These are phyloP conservation scores for Rachycentron canadum DNA, from an alignment of 2,797 vertebrate species.

Conservation along the genomic window DNA sequence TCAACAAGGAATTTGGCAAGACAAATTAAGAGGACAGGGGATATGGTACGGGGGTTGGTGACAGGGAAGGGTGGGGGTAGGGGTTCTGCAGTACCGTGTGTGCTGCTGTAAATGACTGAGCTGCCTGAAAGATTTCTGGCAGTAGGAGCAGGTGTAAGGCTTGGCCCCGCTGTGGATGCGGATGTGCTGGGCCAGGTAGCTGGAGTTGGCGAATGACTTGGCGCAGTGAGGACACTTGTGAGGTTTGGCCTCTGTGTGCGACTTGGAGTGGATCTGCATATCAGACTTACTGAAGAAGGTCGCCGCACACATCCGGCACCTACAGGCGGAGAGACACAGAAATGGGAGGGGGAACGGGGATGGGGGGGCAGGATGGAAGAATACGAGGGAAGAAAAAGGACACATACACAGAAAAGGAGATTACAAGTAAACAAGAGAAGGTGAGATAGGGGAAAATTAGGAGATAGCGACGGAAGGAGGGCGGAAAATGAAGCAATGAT, in stretches of 20 bases:
- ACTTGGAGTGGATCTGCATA: constrained; percentile 99
- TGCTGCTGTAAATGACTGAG: constrained; percentile 99
- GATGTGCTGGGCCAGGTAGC: constrained; percentile 99
- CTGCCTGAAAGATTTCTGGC: constrained; percentile 99
- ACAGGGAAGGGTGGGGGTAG: not conserved
- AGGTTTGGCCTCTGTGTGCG: constrained; percentile 99
- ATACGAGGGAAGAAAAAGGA: constrained; percentile 60
- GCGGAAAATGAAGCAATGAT: constrained; percentile 38
- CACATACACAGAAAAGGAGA: constrained; percentile 44
- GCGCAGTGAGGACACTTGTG: constrained; percentile 99
- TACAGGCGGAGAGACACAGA: constrained; percentile 89
- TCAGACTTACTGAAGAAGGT: constrained; percentile 99
- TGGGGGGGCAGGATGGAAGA: constrained; percentile 67
- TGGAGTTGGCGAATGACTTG: constrained; percentile 99
- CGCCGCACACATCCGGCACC: constrained; percentile 99
- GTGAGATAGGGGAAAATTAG: constrained; percentile 21
- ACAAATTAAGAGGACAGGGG: constrained; percentile 63
- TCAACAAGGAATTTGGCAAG: constrained; percentile 61
- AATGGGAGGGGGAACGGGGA: constrained; percentile 60
- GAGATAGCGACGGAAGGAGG: constrained; percentile 27
- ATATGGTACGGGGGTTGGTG: constrained; percentile 42
- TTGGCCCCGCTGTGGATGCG: constrained; percentile 99
- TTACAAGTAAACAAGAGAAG: constrained; percentile 37
- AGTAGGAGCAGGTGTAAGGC: constrained; percentile 99
- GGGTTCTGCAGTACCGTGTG: constrained; percentile 93